Evolutionary conservation across 2,797 vertebrate species (phyloP), one percentile per base, ranked within the genome.

Genomic region (Cephalopachus bancanus): DNA sequence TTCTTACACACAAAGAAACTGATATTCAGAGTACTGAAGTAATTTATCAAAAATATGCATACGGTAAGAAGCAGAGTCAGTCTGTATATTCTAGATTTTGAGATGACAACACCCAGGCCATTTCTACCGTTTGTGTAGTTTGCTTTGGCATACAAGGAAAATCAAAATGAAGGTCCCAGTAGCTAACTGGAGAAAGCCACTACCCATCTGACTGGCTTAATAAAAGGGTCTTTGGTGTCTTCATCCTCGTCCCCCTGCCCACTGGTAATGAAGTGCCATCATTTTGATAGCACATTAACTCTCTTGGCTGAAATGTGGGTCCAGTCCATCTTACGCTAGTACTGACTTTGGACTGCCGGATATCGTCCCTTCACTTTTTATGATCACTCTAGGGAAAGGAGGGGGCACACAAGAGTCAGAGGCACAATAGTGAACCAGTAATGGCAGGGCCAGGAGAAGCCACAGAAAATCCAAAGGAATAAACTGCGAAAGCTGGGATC

Each of bases 401-500:
- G 2, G 5, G 11, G 12, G 44, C 19, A 0, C 5, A 5, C 44
- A 4, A 20, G 55, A 75, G n/a, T 33, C 19, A n/a, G 53, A 3
- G 7, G 44, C 84, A 62, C 26, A 7, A 17, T 33, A 60, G 53
- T 4, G 8, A 10, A 22, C 22, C 69, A 12, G 62, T 22, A 7
- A 17, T 3, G 11, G 6, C 14, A 1, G 17, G 12, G 75, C 51
- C 22, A 6, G 20, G 2, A 62, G 76, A 72, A 71, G 33, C 37
- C 57, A 19, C 64, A 91, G 91, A 79, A 89, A 95, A 89, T 51
- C 37, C 44, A 88, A 92, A 86, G 81, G 83, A 80, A 44, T 53
- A 72, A 55, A 57, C 26, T 28, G 69, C 81, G 96, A 96, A 94
- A 94, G 92, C 94, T 94, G 97, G 90, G 91, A 74, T 86, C 94